A percentile compares a stretch with the other conserved stretches of the same genome.
Evolutionary conservation across 2,797 vertebrate genomes (phyloP).

Genomic region (Nannoperca australis): DNA sequence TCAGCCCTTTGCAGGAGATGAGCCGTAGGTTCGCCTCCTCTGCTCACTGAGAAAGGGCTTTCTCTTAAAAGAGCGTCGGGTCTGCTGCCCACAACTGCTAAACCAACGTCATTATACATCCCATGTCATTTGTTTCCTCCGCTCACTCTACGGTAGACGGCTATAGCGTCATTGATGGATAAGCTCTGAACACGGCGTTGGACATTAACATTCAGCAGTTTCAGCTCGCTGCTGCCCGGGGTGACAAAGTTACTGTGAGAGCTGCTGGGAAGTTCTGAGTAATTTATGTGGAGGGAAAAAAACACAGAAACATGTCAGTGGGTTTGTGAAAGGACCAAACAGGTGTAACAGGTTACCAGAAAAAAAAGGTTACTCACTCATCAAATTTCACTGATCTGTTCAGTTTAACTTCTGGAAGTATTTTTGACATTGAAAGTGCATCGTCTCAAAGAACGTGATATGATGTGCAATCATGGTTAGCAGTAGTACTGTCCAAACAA

Average conservation of each 20-base stretch:
- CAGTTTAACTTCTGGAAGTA: background rate
- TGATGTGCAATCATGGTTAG: background rate
- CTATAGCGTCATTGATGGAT: background rate
- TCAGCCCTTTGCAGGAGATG: background rate
- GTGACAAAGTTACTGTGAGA: background rate
- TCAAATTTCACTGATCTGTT: background rate
- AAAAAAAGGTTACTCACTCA: background rate
- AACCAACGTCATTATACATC: background rate
- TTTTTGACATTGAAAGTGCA: background rate
- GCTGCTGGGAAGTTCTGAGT: background rate
- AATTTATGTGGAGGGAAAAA: background rate
- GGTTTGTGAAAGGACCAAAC: background rate
- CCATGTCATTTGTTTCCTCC: background rate
- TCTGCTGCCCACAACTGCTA: no score
- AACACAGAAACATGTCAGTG: background rate
- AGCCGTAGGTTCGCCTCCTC: background rate
- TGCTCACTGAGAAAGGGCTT: constrained; percentile 19
- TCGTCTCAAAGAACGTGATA: background rate
- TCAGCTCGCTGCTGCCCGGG: background rate
- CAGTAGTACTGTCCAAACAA: no score
- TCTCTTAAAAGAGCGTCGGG: background rate
- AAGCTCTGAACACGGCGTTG: background rate
- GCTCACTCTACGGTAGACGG: background rate
- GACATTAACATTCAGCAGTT: background rate
- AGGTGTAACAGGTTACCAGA: background rate